phyloP scores from a whole-genome alignment of 2,113 vertebrate genomes.

The Notothenia coriiceps region DNA sequence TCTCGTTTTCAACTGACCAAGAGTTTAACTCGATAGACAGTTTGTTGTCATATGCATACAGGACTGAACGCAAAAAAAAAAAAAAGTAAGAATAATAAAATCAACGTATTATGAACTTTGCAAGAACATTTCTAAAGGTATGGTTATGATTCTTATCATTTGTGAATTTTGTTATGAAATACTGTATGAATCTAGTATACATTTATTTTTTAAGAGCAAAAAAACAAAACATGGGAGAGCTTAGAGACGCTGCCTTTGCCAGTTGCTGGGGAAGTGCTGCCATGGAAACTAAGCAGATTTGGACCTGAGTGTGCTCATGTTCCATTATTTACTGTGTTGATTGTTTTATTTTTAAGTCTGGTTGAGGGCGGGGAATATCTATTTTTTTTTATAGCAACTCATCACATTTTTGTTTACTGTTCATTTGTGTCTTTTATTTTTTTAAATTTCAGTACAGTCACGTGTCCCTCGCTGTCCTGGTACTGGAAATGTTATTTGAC shows the following conservation, averaged over 20 bases:
- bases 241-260: slow-evolving; percentile 69
- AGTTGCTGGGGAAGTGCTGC: slow-evolving; percentile 75
- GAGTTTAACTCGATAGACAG: slow-evolving; percentile 85
- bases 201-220: slow-evolving; percentile 82
- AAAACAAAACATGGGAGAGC: slow-evolving; percentile 55
- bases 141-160: slow-evolving; percentile 83
- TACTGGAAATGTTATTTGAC: slow-evolving; percentile 74
- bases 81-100: slow-evolving; percentile 49
- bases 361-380: slow-evolving; percentile 78
- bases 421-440: slow-evolving; percentile 61
- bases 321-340: slow-evolving; percentile 74
- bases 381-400: slow-evolving; percentile 74
- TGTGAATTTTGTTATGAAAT: slow-evolving; percentile 89
- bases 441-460: slow-evolving; percentile 72
- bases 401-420: slow-evolving; percentile 72
- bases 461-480: slow-evolving; percentile 75
- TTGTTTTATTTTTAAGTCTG: slow-evolving; percentile 75
- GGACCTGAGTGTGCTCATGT: slow-evolving; percentile 75
- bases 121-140: slow-evolving; percentile 81
- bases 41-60: slow-evolving; percentile 80
- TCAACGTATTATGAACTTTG: slow-evolving; percentile 84
- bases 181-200: slow-evolving; percentile 86
- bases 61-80: slow-evolving; percentile 83
- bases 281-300: slow-evolving; percentile 81
- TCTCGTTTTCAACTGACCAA: slow-evolving; percentile 91